Conservation (phyloP, 2,888 invertebrate genomes). For the Mythimna pallens region DNA sequence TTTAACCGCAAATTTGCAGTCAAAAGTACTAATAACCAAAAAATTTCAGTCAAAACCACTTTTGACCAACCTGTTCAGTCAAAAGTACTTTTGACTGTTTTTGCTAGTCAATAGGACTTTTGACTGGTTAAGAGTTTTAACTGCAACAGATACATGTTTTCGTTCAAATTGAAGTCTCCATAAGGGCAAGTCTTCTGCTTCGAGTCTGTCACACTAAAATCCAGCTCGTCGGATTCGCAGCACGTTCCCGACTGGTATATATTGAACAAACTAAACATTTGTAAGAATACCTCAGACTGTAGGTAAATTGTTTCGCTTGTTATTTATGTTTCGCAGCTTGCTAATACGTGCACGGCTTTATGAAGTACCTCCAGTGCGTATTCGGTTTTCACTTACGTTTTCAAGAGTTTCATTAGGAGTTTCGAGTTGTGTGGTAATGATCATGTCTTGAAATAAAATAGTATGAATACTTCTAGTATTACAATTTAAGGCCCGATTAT, state of each 20-base stretch:
- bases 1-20: too few species aligned
- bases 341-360: slow-evolving; percentile 85
- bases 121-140: too few species aligned
- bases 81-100: too few species aligned
- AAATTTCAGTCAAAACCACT: too few species aligned
- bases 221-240: slow-evolving; percentile 75
- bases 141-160: too few species aligned
- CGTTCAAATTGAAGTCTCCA: background rate
- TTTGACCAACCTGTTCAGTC: too few species aligned
- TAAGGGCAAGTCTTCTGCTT: slow-evolving; percentile 46
- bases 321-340: slow-evolving; percentile 89
- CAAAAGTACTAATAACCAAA: too few species aligned
- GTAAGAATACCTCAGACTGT: slow-evolving; percentile 88
- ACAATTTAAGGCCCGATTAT: background rate
- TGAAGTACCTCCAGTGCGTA: slow-evolving; percentile 71
- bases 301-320: slow-evolving; percentile 89
- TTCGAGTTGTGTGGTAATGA: slow-evolving; percentile 10
- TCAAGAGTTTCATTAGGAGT: slow-evolving; percentile 67
- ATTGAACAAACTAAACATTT: slow-evolving; percentile 89
- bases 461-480: background rate
- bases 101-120: too few species aligned
- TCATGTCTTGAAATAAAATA: background rate
- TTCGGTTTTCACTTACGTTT: slow-evolving; percentile 69
- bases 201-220: slow-evolving; percentile 29
- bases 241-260: slow-evolving; percentile 85